Conservation (phyloP, 2,797 vertebrate genomes). For the Nyctibius grandis region DNA sequence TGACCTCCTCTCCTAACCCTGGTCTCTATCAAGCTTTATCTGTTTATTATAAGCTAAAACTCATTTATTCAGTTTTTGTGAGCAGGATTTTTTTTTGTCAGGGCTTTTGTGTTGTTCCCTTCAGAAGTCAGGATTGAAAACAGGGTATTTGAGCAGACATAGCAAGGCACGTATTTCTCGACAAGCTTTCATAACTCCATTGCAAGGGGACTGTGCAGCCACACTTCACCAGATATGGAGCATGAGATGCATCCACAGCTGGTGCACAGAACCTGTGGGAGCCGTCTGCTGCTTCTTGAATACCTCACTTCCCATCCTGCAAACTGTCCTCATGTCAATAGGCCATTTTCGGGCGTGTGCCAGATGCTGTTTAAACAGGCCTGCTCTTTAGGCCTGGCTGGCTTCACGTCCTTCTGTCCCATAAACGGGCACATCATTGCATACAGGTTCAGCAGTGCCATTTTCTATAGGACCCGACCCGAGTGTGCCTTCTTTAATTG, state of each 20-base stretch:
- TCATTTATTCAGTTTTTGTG: neutral
- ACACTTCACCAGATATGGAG: neutral
- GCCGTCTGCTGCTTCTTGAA: neutral
- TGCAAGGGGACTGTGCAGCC: neutral
- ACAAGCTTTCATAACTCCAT: neutral
- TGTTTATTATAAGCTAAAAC: neutral
- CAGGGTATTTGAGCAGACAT: neutral
- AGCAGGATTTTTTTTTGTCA: neutral
- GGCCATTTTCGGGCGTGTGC: neutral
- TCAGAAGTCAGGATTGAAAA: neutral
- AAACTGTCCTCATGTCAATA: neutral
- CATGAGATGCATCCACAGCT: neutral
- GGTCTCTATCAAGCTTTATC: neutral
- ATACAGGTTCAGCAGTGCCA: neutral
- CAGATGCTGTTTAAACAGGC: neutral
- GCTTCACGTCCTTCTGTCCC: neutral
- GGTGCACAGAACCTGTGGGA: neutral
- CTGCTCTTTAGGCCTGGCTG: neutral
- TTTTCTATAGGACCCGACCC: neutral
- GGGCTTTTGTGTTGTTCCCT: neutral
- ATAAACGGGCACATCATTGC: accelerated
- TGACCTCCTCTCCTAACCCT: neutral
- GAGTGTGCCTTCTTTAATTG: neutral
- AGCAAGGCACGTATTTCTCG: neutral
- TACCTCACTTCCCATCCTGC: neutral